A percentile compares a stretch with the other conserved stretches of the same genome.
These are phyloP conservation scores for Nothura maculosa DNA, from an alignment of 2,797 vertebrate genomes.

Conservation along the genomic window DNA sequence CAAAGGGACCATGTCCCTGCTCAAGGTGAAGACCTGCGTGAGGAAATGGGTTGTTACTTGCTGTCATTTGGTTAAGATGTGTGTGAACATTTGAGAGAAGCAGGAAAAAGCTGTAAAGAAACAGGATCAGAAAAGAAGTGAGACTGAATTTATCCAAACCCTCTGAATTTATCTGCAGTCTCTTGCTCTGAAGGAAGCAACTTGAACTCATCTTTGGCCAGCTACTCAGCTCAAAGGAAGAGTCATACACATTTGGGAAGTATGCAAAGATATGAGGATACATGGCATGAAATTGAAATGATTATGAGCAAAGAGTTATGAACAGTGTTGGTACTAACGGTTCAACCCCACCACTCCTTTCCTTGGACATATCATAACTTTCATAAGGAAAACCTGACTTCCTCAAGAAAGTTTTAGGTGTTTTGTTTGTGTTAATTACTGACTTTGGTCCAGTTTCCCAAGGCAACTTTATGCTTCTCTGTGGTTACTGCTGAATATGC, in stretches of 20 bases:
- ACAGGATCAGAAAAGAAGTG: not conserved
- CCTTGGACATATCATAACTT: not conserved
- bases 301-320: not conserved
- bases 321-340: not conserved
- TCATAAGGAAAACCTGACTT: not conserved
- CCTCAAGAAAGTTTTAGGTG: not conserved
- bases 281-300: not conserved
- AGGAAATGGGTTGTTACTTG: not conserved
- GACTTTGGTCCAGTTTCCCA: not conserved
- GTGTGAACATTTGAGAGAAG: not conserved
- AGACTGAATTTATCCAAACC: not conserved
- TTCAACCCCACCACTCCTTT: not conserved
- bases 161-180: not conserved
- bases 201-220: not conserved
- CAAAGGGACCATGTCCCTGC: not conserved
- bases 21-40: not conserved
- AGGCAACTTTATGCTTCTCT: not conserved
- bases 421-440: not conserved
- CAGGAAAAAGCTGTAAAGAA: not conserved
- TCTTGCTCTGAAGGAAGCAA: not conserved
- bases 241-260: not conserved
- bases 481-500: not conserved
- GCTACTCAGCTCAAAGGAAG: not conserved
- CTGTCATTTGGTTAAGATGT: not conserved
- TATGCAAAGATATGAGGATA: not conserved